A percentile compares a stretch with the other conserved stretches of the same genome.
These are phyloP conservation scores for Danio tinwini DNA, from an alignment of 2,797 vertebrate genomes.

Conservation along the genomic window DNA sequence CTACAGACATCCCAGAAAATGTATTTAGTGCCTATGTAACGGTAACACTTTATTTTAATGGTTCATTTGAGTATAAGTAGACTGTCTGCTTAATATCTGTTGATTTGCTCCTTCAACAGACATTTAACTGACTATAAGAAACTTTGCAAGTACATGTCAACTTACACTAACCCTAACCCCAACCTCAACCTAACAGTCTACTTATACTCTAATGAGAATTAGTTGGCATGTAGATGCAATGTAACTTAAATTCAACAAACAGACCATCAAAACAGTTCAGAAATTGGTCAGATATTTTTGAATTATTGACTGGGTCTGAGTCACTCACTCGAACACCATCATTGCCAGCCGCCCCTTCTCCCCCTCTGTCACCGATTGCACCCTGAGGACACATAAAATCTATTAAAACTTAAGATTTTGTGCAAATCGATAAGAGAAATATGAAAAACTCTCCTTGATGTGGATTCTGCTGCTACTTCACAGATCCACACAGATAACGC, in stretches of 20 bases:
- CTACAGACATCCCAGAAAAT: constrained; percentile 62
- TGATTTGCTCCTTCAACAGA: too few relatives aligned
- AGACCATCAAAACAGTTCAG: too few relatives aligned
- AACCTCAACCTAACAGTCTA: too few relatives aligned
- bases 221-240: too few relatives aligned
- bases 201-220: too few relatives aligned
- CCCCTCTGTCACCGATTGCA: constrained; percentile 85
- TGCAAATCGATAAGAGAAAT: not conserved
- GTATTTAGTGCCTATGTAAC: not conserved
- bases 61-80: too few relatives aligned
- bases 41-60: too few relatives aligned
- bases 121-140: too few relatives aligned
- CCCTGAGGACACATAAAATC: constrained; percentile 77
- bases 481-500: not conserved
- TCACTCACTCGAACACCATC: constrained; percentile 92
- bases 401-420: not conserved
- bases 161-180: too few relatives aligned
- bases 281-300: not conserved
- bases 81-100: too few relatives aligned
- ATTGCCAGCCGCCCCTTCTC: constrained; percentile 91
- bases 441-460: not conserved
- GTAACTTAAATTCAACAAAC: too few relatives aligned
- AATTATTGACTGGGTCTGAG: not conserved
- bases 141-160: too few relatives aligned
- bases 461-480: not conserved